phyloP scores from a whole-genome alignment of 2,113 vertebrate species.

The Elephas maximus region DNA sequence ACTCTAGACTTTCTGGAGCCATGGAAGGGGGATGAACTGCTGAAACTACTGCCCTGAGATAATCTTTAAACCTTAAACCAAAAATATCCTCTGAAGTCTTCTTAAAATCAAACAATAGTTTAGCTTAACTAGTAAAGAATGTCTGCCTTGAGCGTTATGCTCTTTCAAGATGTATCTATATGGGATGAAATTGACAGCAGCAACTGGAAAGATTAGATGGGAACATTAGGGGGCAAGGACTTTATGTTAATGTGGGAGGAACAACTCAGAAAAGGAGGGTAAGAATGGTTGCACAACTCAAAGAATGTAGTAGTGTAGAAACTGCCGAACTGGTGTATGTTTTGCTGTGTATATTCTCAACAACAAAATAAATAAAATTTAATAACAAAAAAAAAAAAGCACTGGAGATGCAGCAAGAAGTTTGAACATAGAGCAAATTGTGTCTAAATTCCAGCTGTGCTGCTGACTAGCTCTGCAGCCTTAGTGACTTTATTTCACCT shows the following conservation, averaged over 20 bases:
- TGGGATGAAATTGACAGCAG: not conserved
- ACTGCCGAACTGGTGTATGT: too few relatives aligned
- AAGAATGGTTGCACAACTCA: too few relatives aligned
- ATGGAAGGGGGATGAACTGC: not conserved
- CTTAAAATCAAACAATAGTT: not conserved
- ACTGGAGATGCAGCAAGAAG: not conserved
- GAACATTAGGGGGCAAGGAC: not conserved
- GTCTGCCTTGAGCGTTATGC: not conserved
- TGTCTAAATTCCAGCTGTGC: not conserved
- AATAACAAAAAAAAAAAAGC: too few relatives aligned
- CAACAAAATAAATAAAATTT: too few relatives aligned
- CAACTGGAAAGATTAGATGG: not conserved
- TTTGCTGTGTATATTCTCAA: too few relatives aligned
- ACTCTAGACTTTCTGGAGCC: not conserved
- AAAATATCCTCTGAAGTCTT: not conserved
- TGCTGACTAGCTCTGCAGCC: not conserved
- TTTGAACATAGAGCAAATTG: too few relatives aligned
- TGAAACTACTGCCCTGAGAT: not conserved
- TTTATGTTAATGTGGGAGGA: too few relatives aligned
- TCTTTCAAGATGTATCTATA: not conserved
- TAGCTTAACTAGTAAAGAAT: not conserved
- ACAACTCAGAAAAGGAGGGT: too few relatives aligned
- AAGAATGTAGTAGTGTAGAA: too few relatives aligned
- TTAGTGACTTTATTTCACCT: not conserved
- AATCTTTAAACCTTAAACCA: not conserved